Conservation (phyloP, 2,797 vertebrate genomes). For the Chaenodraco wilsoni region DNA sequence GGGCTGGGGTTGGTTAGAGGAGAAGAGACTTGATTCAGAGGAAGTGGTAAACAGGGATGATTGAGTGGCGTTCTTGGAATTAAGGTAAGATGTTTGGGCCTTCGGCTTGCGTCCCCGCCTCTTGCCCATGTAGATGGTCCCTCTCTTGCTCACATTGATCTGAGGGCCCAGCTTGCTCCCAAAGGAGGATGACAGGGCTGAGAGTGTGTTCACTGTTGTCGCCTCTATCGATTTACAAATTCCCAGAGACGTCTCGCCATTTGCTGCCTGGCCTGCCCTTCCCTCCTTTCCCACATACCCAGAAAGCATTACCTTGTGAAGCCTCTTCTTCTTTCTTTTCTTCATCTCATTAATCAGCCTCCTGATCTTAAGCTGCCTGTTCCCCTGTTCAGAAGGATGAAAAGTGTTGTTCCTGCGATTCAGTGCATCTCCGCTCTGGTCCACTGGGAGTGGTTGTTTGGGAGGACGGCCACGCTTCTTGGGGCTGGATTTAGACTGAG, state of each 20-base stretch:
- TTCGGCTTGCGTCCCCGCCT: conserved; percentile 97
- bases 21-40: conserved; percentile 76
- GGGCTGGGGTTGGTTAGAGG: conserved; percentile 80
- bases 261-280: conserved; percentile 48
- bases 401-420: conserved; percentile 59
- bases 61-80: conserved; percentile 54
- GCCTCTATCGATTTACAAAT: conserved; percentile 69
- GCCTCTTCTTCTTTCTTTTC: conserved; percentile 94
- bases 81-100: conserved; percentile 64
- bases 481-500: conserved; percentile 82
- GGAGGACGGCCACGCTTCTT: conserved; percentile 91
- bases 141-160: conserved; percentile 98
- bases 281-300: conserved; percentile 72
- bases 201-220: conserved; percentile 81
- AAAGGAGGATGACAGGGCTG: conserved; percentile 94
- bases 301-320: conserved; percentile 90
- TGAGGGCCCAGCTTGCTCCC: conserved; percentile 94
- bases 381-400: conserved; percentile 82
- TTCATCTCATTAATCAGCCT: conserved; percentile 96
- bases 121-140: conserved; percentile 99
- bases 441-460: conserved; percentile 61
- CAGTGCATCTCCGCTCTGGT: conserved; percentile 69
- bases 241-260: conserved; percentile 60
- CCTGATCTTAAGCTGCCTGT: conserved; percentile 93
- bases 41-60: conserved; percentile 68